These are phyloP conservation scores for Branchellion lobata DNA, from an alignment of 2,888 invertebrate genomes.

Conservation along the genomic window DNA sequence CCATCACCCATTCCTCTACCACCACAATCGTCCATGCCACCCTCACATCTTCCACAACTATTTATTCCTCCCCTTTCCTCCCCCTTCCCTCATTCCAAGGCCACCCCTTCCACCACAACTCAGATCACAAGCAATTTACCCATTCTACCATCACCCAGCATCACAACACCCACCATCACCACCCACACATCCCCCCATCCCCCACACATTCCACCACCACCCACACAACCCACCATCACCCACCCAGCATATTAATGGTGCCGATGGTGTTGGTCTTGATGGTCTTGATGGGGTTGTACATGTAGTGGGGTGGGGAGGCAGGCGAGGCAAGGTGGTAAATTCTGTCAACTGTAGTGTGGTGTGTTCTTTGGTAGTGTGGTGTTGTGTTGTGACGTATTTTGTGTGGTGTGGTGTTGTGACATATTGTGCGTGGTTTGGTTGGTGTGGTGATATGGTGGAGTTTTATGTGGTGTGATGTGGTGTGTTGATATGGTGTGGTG, in stretches of 20 bases:
- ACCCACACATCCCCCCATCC: neutral
- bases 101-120: too few relatives aligned
- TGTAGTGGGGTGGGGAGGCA: conserved; percentile 97
- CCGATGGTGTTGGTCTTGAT: conserved; percentile 96
- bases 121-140: too few relatives aligned
- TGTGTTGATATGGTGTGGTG: neutral
- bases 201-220: neutral
- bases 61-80: neutral
- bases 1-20: neutral
- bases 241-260: conserved; percentile 66
- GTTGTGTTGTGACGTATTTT: neutral
- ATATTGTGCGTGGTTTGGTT: neutral
- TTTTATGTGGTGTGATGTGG: neutral
- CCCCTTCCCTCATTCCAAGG: neutral
- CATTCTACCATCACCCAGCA: neutral
- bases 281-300: conserved; percentile 99
- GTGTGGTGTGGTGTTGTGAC: conserved; percentile 7
- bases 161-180: conserved; percentile 22
- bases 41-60: neutral
- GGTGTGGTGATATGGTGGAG: neutral
- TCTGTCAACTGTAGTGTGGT: conserved; percentile 66
- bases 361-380: conserved; percentile 1
- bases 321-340: conserved; percentile 98
- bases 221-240: conserved; percentile 46
- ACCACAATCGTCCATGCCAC: neutral